These are phyloP conservation scores for Seira ritae DNA, from an alignment of 2,888 invertebrate species.

Conservation along the genomic window DNA sequence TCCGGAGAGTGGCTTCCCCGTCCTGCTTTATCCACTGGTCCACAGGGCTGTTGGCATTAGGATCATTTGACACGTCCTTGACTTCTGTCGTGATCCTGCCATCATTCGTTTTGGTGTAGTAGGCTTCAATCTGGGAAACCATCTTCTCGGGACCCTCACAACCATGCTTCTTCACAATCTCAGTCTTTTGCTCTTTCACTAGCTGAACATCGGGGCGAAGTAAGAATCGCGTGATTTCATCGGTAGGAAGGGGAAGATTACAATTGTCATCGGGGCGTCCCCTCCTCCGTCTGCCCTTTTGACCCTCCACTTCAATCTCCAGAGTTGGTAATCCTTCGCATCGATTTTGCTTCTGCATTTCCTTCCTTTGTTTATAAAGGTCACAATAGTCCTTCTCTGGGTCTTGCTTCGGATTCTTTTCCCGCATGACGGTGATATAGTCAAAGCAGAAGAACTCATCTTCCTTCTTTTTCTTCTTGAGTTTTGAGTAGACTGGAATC, in stretches of 20 bases:
- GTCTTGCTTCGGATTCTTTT: neutral
- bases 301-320: neutral
- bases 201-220: constrained; percentile 33
- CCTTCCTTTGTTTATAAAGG: constrained; percentile 1
- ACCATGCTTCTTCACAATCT: constrained; percentile 36
- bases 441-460: constrained; percentile 41
- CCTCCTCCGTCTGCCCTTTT: neutral
- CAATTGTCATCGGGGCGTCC: neutral
- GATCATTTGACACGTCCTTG: neutral
- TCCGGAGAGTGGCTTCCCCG: constrained; percentile 10
- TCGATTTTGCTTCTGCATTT: neutral
- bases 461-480: constrained; percentile 37
- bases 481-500: constrained; percentile 25
- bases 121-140: constrained; percentile 39
- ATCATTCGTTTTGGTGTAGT: constrained; percentile 30
- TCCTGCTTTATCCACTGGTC: constrained; percentile 41
- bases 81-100: constrained; percentile 35
- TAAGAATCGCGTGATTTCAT: constrained; percentile 16
- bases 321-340: no score
- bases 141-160: constrained; percentile 14
- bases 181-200: constrained; percentile 43
- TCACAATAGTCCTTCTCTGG: constrained; percentile 22
- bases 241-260: constrained; percentile 8
- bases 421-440: constrained; percentile 41
- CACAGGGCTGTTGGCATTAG: constrained; percentile 1